phyloP scores from a whole-genome alignment of 2,113 vertebrate genomes.

The Trochalopteron elliotii region DNA sequence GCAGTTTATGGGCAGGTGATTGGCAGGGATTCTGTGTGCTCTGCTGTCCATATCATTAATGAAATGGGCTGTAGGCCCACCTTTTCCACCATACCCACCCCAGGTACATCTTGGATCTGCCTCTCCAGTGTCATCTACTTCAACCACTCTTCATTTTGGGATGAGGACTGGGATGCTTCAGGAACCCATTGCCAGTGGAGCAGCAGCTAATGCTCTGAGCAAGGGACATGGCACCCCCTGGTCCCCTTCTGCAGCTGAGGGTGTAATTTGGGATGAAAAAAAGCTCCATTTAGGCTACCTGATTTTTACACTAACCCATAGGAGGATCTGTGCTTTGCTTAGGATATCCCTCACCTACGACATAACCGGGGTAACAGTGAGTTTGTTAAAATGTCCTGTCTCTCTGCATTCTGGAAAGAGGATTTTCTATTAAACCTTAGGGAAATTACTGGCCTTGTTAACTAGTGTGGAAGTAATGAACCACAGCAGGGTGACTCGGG shows the following conservation, averaged over 20 bases:
- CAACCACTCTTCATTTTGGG: neutral
- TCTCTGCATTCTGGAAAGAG: constrained; percentile 7
- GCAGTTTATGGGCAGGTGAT: neutral
- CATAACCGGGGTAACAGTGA: neutral
- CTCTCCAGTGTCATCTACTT: too few relatives aligned
- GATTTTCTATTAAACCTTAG: constrained; percentile 49
- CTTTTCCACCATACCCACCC: neutral
- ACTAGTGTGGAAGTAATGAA: constrained; percentile 25
- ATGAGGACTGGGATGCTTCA: neutral
- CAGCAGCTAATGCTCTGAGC: neutral
- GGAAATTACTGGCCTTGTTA: constrained; percentile 54
- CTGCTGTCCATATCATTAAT: neutral
- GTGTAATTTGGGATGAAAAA: neutral
- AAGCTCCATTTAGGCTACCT: neutral
- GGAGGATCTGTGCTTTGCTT: neutral
- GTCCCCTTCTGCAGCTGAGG: neutral
- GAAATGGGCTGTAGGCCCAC: neutral
- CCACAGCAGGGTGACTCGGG: constrained; percentile 33
- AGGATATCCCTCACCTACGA: neutral
- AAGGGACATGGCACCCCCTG: neutral
- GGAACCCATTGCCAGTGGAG: neutral
- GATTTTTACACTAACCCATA: neutral
- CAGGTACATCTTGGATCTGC: neutral
- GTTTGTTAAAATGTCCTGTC: neutral
- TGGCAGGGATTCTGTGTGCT: neutral